phyloP scores from a whole-genome alignment of 2,797 vertebrate species.

The Macropodus opercularis region DNA sequence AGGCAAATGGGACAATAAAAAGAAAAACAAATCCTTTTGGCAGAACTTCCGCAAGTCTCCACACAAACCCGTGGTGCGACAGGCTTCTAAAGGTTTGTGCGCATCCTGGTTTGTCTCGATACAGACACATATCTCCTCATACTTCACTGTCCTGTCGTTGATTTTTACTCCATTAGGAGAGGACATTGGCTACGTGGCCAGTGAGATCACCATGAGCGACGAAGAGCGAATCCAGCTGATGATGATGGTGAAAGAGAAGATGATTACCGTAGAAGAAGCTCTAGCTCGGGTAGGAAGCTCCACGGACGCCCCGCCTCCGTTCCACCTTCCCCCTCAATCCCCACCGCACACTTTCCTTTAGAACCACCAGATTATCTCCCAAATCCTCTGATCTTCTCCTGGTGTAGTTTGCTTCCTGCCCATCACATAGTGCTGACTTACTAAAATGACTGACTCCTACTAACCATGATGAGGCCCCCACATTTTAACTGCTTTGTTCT shows the following conservation, averaged over 20 bases:
- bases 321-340: not conserved
- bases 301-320: not conserved
- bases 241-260: conserved; percentile 99
- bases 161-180: conserved; percentile 82
- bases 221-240: conserved; percentile 98
- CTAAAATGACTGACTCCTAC: conserved; percentile 81
- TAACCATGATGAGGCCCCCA: conserved; percentile 57
- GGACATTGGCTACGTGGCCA: conserved; percentile 96
- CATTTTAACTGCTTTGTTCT: conserved; percentile 52
- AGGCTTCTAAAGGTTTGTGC: conserved; percentile 92
- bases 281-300: conserved; percentile 90
- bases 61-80: conserved; percentile 89
- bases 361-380: conserved; percentile 3
- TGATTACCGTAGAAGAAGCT: conserved; percentile 98
- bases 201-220: conserved; percentile 98
- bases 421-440: conserved; percentile 48
- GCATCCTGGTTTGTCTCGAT: not conserved
- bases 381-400: conserved; percentile 23
- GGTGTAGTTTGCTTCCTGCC: conserved; percentile 17
- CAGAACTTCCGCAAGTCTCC: conserved; percentile 97
- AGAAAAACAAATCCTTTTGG: conserved; percentile 99
- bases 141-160: conserved; percentile 15
- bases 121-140: not conserved
- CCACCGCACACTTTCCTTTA: not conserved
- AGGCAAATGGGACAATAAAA: conserved; percentile 98